These are phyloP conservation scores for Antechinus stuartii DNA, from an alignment of 2,113 vertebrate genomes.

Conservation along the genomic window DNA sequence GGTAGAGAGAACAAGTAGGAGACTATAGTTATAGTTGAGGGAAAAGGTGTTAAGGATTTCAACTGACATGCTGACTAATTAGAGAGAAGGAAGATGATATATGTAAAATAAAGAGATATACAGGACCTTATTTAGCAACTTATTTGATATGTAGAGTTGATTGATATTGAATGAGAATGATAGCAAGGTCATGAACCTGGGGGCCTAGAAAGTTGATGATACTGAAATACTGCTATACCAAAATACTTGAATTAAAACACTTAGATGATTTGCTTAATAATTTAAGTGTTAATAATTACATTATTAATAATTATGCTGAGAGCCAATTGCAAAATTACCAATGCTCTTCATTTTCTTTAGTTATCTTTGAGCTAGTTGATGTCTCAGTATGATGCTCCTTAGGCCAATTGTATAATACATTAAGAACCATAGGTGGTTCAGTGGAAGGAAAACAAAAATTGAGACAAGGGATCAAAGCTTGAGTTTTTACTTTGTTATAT, in stretches of 20 bases:
- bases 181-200: background rate
- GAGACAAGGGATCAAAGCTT: background rate
- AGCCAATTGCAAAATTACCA: conserved; percentile 39
- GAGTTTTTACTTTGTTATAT: conserved; percentile 33
- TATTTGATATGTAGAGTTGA: background rate
- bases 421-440: background rate
- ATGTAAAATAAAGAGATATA: background rate
- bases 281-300: conserved; percentile 44
- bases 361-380: conserved; percentile 9
- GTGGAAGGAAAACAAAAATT: background rate
- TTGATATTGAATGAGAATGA: background rate
- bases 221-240: background rate
- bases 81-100: background rate
- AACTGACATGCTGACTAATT: background rate
- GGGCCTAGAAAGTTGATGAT: background rate
- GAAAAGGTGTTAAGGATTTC: background rate
- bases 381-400: background rate
- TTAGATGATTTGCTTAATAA: background rate
- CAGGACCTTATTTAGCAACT: background rate
- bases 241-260: background rate
- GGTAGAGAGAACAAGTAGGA: background rate
- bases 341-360: conserved; percentile 7
- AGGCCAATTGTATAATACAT: background rate
- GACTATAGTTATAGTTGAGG: background rate
- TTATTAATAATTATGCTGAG: background rate